Conservation (phyloP, 2,888 invertebrate genomes). For the Lysandra bellargus region DNA sequence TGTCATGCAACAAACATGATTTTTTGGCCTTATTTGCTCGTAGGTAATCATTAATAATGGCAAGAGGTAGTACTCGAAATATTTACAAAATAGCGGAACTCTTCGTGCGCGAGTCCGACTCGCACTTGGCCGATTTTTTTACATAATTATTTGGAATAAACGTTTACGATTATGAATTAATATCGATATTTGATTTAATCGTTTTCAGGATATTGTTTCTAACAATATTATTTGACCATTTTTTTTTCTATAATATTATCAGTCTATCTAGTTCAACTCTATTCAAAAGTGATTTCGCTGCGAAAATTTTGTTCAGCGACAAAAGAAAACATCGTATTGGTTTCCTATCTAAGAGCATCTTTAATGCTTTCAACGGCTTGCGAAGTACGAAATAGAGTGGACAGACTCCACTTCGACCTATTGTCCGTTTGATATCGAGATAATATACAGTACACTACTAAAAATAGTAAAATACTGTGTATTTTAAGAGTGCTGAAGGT, state of each 20-base stretch:
- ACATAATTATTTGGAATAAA: too few relatives aligned
- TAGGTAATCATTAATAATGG: too few relatives aligned
- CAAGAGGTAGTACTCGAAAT: too few relatives aligned
- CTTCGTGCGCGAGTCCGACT: too few relatives aligned
- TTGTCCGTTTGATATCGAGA: conserved; percentile 15
- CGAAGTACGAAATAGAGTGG: conserved; percentile 17
- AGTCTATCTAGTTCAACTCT: too few relatives aligned
- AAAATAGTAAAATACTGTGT: not conserved
- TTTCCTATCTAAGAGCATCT: conserved; percentile 28
- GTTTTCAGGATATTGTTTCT: too few relatives aligned
- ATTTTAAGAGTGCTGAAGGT: not conserved
- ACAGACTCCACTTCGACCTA: conserved; percentile 18
- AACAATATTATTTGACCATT: not conserved
- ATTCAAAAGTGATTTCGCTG: not conserved
- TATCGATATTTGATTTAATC: too few relatives aligned
- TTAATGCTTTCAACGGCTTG: conserved; percentile 28
- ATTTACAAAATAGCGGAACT: too few relatives aligned
- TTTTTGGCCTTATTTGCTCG: too few relatives aligned
- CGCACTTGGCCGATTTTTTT: too few relatives aligned
- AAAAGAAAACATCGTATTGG: conserved; percentile 14
- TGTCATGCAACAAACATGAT: too few relatives aligned
- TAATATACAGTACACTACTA: not conserved
- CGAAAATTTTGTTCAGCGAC: conserved; percentile 15
- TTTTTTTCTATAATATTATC: not conserved
- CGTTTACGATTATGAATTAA: too few relatives aligned